Evolutionary conservation across 2,797 vertebrate species (phyloP).

Genomic region (Eptatretus atami): DNA sequence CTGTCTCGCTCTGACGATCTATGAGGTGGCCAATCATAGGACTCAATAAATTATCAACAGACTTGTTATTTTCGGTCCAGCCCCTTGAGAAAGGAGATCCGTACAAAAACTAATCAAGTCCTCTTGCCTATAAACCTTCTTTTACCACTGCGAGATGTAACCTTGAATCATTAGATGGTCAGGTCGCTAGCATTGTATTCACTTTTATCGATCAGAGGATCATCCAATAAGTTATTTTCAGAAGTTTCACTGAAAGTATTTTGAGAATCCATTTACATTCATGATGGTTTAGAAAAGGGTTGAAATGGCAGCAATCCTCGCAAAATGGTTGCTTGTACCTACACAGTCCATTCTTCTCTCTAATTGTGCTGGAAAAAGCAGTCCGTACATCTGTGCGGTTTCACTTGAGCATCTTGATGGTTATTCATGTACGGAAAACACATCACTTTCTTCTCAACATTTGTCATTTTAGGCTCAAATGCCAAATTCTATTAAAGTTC

Average conservation of each 20-base stretch:
- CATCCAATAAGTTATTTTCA: not conserved
- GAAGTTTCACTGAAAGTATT: not conserved
- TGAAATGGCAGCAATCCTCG: slow-evolving; percentile 1
- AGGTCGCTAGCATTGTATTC: not conserved
- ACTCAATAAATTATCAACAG: too few species aligned
- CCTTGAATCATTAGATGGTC: too few species aligned
- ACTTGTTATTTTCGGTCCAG: too few species aligned
- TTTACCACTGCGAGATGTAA: too few species aligned
- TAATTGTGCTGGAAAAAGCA: not conserved
- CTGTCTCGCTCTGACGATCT: not conserved
- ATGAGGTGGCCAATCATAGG: not conserved
- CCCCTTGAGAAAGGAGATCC: too few species aligned
- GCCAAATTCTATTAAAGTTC: not conserved
- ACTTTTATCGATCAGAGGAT: not conserved
- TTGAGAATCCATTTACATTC: not conserved
- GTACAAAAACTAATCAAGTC: too few species aligned
- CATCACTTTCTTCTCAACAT: not conserved
- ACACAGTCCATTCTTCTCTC: too few species aligned
- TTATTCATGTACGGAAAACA: too few species aligned
- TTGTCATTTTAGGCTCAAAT: not conserved
- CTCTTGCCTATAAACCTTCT: too few species aligned
- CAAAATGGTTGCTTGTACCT: not conserved
- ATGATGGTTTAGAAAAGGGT: slow-evolving; percentile 1
- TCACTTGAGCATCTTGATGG: too few species aligned
- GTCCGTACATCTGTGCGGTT: not conserved